Evolutionary conservation across 2,888 invertebrate genomes (phyloP), one percentile per base, ranked within the genome.

Genomic region (Yponomeuta cagnagella): DNA sequence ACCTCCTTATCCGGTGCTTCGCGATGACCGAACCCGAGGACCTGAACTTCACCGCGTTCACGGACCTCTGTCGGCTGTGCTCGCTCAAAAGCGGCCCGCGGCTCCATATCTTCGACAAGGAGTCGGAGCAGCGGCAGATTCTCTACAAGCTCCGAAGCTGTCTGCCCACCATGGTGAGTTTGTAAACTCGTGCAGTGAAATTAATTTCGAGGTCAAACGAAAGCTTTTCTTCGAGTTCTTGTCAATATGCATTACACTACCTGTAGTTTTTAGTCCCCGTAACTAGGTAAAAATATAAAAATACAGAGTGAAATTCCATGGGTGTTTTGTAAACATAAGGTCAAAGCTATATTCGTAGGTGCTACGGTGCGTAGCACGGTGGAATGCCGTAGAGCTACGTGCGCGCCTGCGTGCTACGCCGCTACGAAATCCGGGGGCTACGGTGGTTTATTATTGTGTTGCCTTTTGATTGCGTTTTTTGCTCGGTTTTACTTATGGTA

Each of bases 91-190:
- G 94, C 81, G 95, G 94, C 75, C 94, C 95, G 76, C 92, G 95
- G 83, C 92, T 95, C 77, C 94, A 95, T 83, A 94, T 95, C 81
- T 95, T 95, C 83, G 95, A 95, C 81, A 94, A 95, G 83, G 95
- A 95, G 83, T 94, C 95, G 70, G 95, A 95, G 82, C 95, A 95
- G 83, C 90, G 95, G 77, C 95, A 95, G 87, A 89, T 95, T 76
- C 89, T 95, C 72, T 95, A 94, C 83, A 95, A 95, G 83, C 93
- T 95, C 80, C 93, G 95, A 80, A 94, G 95, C 77, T 93, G 95
- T 80, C 90, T 95, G 82, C 94, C 95, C 73, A 93, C 94, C 83
- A 94, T 94, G 93, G 95, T 95, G 86, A 94, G 94, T n/a, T 69
- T 37, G n/a, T n/a, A 3, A 12, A 33, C 8, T 31, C 10, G 23